Percentiles rank a stretch among this genome's conserved stretches.
phyloP scores from a whole-genome alignment of 2,113 vertebrate species.

The Tetrao urogallus region DNA sequence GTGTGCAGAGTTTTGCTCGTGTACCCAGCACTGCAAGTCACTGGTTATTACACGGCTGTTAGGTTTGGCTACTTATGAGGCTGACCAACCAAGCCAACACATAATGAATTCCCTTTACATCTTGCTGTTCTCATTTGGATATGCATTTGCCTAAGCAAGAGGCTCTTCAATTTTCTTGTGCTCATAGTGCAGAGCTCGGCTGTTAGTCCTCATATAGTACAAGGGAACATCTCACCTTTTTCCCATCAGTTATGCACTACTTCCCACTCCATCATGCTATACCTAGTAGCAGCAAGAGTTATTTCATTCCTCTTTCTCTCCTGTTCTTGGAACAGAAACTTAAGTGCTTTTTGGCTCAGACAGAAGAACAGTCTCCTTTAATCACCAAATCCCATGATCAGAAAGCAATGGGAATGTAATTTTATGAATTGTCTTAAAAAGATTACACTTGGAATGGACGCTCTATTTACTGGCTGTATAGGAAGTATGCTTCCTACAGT shows the following conservation, averaged over 20 bases:
- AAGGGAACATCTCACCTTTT: constrained; percentile 28
- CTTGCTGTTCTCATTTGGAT: constrained; percentile 39
- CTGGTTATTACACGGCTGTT: not conserved
- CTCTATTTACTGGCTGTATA: not conserved
- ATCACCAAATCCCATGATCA: not conserved
- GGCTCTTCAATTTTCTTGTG: not conserved
- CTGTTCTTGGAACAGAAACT: not conserved
- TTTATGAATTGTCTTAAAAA: not conserved
- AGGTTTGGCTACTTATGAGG: not conserved
- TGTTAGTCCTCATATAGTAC: not conserved
- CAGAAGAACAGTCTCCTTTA: not conserved
- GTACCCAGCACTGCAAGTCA: not conserved
- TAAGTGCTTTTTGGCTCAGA: constrained; percentile 6
- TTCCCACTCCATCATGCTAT: not conserved
- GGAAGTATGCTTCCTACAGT: not conserved
- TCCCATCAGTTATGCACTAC: constrained; percentile 36
- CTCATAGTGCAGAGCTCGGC: not conserved
- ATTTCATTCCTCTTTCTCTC: not conserved
- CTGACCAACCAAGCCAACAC: constrained; percentile 1
- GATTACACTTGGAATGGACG: not conserved
- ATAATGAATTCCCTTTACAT: constrained; percentile 36
- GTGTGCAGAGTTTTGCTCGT: not conserved
- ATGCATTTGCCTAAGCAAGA: constrained; percentile 7
- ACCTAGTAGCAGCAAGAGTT: not conserved
- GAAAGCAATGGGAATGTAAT: not conserved